Conservation (phyloP, 1,140 invertebrate genomes). For the Elysia chlorotica region DNA sequence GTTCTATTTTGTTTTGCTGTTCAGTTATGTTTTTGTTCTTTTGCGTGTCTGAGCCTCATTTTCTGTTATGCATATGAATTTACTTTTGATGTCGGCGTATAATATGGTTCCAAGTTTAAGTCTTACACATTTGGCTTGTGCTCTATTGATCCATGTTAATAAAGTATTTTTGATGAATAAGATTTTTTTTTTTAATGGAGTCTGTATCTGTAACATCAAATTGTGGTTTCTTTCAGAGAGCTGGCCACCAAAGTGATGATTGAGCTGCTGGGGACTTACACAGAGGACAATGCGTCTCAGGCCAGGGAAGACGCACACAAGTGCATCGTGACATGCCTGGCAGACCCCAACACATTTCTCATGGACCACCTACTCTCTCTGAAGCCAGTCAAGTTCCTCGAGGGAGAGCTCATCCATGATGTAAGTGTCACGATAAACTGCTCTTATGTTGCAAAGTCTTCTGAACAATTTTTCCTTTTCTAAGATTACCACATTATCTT, state of each 20-base stretch:
- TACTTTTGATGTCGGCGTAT: too few species aligned
- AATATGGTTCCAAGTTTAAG: too few species aligned
- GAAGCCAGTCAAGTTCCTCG: slow-evolving; percentile 94
- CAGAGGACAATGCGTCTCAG: slow-evolving; percentile 93
- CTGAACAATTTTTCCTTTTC: too few species aligned
- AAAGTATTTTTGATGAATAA: too few species aligned
- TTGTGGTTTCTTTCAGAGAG: slow-evolving; percentile 72
- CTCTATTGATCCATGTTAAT: too few species aligned
- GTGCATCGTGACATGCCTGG: slow-evolving; percentile 92
- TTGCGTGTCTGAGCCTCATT: too few species aligned
- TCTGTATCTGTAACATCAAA: too few species aligned
- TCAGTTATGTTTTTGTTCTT: neutral
- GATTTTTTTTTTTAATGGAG: too few species aligned
- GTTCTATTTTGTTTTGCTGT: neutral
- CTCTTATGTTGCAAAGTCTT: too few species aligned
- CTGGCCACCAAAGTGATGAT: slow-evolving; percentile 95
- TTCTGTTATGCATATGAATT: neutral
- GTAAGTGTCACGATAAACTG: slow-evolving; percentile 55
- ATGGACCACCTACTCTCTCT: slow-evolving; percentile 90
- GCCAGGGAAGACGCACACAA: slow-evolving; percentile 93
- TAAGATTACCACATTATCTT: too few species aligned
- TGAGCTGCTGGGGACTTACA: slow-evolving; percentile 92
- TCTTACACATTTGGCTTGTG: too few species aligned
- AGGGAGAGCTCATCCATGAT: slow-evolving; percentile 93
- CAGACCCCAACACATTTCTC: slow-evolving; percentile 92